These are phyloP conservation scores for Microtus ochrogaster DNA, from an alignment of 2,113 vertebrate species.

Conservation along the genomic window DNA sequence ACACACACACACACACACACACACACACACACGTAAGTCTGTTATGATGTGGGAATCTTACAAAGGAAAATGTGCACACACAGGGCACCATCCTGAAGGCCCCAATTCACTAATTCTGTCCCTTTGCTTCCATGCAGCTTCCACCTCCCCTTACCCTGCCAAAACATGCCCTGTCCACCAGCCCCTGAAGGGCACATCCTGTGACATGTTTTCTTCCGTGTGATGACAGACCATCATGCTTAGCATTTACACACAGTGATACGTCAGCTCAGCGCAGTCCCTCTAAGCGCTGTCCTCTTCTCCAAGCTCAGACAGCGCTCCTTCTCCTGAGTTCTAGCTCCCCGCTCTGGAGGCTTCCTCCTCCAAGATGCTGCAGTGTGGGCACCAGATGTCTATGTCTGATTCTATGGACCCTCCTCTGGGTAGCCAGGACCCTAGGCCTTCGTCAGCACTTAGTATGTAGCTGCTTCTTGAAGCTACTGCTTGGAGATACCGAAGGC, in stretches of 20 bases:
- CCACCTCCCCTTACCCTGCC: neutral
- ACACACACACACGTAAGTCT: neutral
- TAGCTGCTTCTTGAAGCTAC: neutral
- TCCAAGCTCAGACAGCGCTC: neutral
- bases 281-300: neutral
- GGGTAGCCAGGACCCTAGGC: neutral
- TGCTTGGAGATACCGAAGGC: neutral
- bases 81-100: neutral
- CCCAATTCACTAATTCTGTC: neutral
- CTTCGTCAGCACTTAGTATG: neutral
- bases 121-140: neutral
- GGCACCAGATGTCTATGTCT: neutral
- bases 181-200: neutral
- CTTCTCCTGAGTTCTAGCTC: neutral
- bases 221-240: neutral
- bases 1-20: neutral
- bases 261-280: neutral
- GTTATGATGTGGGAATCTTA: neutral
- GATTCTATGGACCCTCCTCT: neutral
- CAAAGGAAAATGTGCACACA: neutral
- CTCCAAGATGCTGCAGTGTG: neutral
- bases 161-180: neutral
- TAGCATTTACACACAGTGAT: neutral
- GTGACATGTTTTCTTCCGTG: neutral
- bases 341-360: neutral